These are phyloP conservation scores for Limnodromus scolopaceus DNA, from an alignment of 2,797 vertebrate genomes.

Conservation along the genomic window DNA sequence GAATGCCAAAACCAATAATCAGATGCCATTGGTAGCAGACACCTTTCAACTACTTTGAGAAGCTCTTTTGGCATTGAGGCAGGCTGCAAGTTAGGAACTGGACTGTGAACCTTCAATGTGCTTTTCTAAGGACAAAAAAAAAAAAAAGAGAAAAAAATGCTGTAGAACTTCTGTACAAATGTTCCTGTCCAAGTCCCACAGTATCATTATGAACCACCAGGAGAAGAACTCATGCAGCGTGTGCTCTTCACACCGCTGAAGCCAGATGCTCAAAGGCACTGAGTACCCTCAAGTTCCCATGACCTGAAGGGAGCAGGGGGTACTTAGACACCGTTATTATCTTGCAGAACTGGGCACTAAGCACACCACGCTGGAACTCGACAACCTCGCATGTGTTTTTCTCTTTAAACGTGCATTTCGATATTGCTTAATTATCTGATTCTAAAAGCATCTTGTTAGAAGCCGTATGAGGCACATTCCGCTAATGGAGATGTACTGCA, in stretches of 20 bases:
- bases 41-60: background rate
- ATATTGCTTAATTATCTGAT: conserved; percentile 52
- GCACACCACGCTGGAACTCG: background rate
- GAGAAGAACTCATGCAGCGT: background rate
- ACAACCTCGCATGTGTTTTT: background rate
- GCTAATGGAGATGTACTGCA: conserved; percentile 1
- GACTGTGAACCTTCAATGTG: background rate
- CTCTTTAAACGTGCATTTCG: conserved; percentile 46
- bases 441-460: conserved; percentile 47
- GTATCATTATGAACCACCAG: accelerated
- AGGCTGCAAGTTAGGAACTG: background rate
- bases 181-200: background rate
- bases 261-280: background rate
- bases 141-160: background rate
- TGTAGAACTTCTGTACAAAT: background rate
- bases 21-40: background rate
- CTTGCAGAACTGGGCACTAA: background rate
- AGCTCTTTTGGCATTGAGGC: background rate
- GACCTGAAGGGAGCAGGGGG: background rate
- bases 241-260: background rate
- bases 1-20: background rate
- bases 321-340: background rate
- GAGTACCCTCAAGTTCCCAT: background rate
- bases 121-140: background rate
- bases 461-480: background rate